A percentile compares a stretch with the other conserved stretches of the same genome.
phyloP scores from a whole-genome alignment of 2,797 vertebrate species.

The Sarcophilus harrisii region DNA sequence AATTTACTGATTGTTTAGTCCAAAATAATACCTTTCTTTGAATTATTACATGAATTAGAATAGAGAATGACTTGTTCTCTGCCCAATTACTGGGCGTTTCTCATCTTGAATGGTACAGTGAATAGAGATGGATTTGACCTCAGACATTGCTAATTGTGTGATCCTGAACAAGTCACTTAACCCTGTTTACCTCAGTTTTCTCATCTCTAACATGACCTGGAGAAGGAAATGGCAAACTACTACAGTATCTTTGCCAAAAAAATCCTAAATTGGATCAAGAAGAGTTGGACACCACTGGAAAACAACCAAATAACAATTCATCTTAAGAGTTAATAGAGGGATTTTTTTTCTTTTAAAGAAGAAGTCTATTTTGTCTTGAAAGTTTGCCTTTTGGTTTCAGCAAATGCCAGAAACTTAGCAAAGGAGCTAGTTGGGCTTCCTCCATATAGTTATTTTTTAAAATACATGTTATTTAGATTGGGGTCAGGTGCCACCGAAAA shows the following conservation, averaged over 20 bases:
- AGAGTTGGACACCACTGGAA: neutral
- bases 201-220: neutral
- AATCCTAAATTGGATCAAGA: neutral
- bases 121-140: neutral
- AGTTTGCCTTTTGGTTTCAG: slow-evolving; percentile 5
- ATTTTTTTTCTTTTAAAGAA: slow-evolving; percentile 29
- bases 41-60: neutral
- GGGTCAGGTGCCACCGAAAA: slow-evolving; percentile 25
- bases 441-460: neutral
- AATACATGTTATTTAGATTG: slow-evolving; percentile 42
- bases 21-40: neutral
- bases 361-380: neutral
- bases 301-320: neutral
- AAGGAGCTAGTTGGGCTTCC: neutral
- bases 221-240: neutral
- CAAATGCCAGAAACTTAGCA: slow-evolving; percentile 22
- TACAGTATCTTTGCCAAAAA: neutral
- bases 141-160: neutral
- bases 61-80: neutral
- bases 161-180: neutral
- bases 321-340: neutral
- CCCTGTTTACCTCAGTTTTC: neutral
- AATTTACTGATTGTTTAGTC: neutral
- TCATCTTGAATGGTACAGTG: neutral
- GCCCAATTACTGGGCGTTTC: neutral